Base-by-base conservation (phyloP, 2,113 vertebrate species). In the Pandion haliaetus region DNA sequence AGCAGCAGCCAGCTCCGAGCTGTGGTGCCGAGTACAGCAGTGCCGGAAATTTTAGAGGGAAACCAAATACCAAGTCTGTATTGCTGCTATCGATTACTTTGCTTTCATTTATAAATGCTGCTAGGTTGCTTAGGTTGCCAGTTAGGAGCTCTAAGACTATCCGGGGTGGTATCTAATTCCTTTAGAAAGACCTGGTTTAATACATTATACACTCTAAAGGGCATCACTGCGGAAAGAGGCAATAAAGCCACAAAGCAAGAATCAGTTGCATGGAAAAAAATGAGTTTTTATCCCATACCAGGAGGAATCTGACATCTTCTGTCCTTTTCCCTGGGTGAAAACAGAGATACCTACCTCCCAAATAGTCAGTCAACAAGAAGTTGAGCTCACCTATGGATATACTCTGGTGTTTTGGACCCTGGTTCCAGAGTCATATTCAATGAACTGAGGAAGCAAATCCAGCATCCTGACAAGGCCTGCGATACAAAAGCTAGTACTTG, bases 31-130 rank as follows among this genome's bases (percentile, higher is more conserved):
- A 92, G 40, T 24, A 57, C 11, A 65, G 32, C n/a, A 83, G 7
- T 14, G 49, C 31, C 2, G 20, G 55, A 83, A 89, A 80, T 59
- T 94, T 95, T 78, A 79, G 58, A 50, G 31, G 63, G 93, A 88
- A 95, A 89, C 38, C 59, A 74, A 94, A 91, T 49, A 85, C 84
- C 1, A 1, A 58, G 71, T 62, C 78, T 82, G 20, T 59, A 55
- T 58, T 77, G 49, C 58, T 90, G 82, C 63, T 96, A 95, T 96
- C 15, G 34, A 78, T 95, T 96, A 81, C 95, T 91, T 86, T 71
- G 21, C 42, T 90, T 90, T 93, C 95, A 96, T 95, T 91, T 94
- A 95, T 95, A 90, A 96, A 91, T 96, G 90, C 93, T 88, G 82
- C 25, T 86, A 77, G 63, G 19, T 38, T 95, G n/a, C 84, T 88